Base-by-base conservation (phyloP, 37 sponge, comb jelly and placozoan species). In the Beroe ovata region DNA sequence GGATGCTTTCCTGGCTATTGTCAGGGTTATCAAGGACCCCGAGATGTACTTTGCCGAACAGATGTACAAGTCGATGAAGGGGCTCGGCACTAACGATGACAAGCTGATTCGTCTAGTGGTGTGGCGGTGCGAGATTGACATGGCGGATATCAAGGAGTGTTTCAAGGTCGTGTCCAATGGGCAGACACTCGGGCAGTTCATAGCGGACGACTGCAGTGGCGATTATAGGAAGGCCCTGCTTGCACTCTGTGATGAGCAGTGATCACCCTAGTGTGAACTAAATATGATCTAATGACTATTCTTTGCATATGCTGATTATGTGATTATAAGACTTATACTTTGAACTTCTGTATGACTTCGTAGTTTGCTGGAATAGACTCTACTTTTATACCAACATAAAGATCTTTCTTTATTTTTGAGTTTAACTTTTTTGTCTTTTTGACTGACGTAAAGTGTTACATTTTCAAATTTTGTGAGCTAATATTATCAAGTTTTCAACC, bases 21-120 rank as follows among this genome's bases (percentile, higher is more conserved):
- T 77, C 38, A 77, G 54, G 47, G 84, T 77, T n/a, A 77, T 77
- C 41, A 39, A 40, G 25, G 54, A 77, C 38, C 14, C 84, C 2
- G 84, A 42, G 38, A 40, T 42, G 54, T 77, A 77, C 38, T 77
- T 77, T 25, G 84, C 84, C 41, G 84, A 77, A 4, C 47, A 77
- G 47, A 42, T 77, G 8, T 77, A 42, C 84, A 77, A 77, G 84
- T 77, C 84, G 4, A 77, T 77, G 84, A 77, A 77, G 84, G 84
- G 84, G 0, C 35, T 77, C 4, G 84, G 84, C 1, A 77, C 84
- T 18, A 77, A 77, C 33, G 84, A 77, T 40, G 54, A 77, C 23
- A 77, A 77, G 54, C 84, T 77, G 54, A 77, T 77, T 8, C 16
- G 84, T 42, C 3, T 77, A 8, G 23, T 77, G 84, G 84, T 77